These are phyloP conservation scores for Enteromius argenteus DNA, from an alignment of 2,797 vertebrate species.

Conservation along the genomic window DNA sequence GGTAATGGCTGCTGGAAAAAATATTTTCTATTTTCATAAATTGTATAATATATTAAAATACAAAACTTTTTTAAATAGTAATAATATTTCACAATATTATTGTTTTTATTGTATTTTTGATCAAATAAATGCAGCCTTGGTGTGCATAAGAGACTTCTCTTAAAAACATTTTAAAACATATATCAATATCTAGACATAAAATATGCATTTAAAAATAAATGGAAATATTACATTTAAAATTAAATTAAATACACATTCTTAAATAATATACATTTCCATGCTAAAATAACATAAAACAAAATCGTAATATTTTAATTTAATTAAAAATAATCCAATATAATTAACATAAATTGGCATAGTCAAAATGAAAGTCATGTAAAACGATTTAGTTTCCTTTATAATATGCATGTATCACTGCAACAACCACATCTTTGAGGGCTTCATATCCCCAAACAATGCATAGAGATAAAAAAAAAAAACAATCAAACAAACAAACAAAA, in stretches of 20 bases:
- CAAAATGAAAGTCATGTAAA: neutral
- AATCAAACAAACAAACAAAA: too few species aligned
- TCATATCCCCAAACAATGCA: neutral
- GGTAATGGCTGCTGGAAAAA: neutral
- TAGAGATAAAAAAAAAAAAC: neutral
- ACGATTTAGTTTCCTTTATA: neutral
- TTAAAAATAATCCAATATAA: neutral
- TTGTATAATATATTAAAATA: neutral
- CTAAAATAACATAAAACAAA: neutral
- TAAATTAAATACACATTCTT: neutral
- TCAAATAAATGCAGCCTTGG: neutral
- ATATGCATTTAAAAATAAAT: neutral
- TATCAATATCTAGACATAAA: neutral
- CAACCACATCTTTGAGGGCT: neutral
- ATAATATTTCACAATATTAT: neutral
- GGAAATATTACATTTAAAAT: neutral
- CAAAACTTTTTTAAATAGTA: neutral
- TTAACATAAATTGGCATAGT: neutral
- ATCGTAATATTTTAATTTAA: neutral
- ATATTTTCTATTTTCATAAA: neutral
- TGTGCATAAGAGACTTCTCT: neutral
- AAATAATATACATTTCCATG: neutral
- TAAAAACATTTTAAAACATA: neutral
- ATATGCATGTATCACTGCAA: neutral
- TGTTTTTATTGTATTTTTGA: neutral